Percentiles rank a stretch among this genome's conserved stretches.
Conservation (phyloP, 2,113 vertebrate species). For the Columba janthina region DNA sequence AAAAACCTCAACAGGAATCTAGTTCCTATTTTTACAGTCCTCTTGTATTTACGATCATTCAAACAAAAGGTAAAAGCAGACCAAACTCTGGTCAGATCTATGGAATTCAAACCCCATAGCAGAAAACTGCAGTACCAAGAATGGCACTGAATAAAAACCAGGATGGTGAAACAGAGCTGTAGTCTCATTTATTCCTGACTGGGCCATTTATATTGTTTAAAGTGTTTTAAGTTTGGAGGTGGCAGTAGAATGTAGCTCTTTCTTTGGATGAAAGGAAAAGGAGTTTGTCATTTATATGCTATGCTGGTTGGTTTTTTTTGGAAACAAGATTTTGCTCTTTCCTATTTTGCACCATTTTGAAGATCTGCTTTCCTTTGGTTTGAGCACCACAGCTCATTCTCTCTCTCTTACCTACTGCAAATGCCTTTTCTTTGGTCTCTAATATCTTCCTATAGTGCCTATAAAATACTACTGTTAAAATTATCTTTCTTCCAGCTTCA, state of each 20-base stretch:
- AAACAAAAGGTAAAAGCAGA: neutral
- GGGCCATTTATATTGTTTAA: neutral
- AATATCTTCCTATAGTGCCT: neutral
- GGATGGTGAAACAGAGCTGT: neutral
- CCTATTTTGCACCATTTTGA: neutral
- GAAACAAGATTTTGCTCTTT: constrained; percentile 4
- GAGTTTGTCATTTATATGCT: neutral
- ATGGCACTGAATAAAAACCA: neutral
- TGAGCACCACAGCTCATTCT: neutral
- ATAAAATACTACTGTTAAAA: constrained; percentile 4
- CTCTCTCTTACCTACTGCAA: neutral
- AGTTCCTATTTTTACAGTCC: neutral
- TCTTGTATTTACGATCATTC: neutral
- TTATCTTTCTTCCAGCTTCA: neutral
- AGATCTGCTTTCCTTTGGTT: neutral
- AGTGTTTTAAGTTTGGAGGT: neutral
- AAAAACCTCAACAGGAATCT: neutral
- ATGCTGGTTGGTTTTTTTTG: neutral
- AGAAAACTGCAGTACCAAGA: neutral
- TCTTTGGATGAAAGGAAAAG: neutral
- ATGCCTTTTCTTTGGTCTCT: neutral
- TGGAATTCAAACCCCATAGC: neutral
- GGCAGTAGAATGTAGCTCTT: neutral
- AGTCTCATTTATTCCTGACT: neutral
- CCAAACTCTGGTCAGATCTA: neutral